A percentile compares a stretch with the other conserved stretches of the same genome.
These are phyloP conservation scores for Sipha flava DNA, from an alignment of 1,140 invertebrate genomes.

Conservation along the genomic window DNA sequence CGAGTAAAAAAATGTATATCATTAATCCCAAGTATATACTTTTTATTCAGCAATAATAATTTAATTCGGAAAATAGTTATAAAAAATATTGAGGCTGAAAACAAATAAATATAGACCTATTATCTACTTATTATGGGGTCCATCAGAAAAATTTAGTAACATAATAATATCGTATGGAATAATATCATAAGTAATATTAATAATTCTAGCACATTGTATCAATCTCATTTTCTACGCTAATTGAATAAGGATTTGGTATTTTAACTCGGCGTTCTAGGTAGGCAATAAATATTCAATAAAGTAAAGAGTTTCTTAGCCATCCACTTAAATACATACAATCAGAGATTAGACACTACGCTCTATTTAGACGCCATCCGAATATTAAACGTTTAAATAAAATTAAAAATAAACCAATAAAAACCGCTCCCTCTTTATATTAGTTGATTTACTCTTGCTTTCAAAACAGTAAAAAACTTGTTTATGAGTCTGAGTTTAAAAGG, in stretches of 20 bases:
- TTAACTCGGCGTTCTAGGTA: conserved; percentile 5
- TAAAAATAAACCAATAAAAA: conserved; percentile 13
- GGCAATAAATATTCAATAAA: not conserved
- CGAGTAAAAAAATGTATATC: no score
- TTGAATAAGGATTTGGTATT: not conserved
- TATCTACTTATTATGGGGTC: no score
- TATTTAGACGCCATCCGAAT: not conserved
- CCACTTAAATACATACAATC: not conserved
- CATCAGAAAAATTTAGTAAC: no score
- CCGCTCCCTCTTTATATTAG: not conserved
- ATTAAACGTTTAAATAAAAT: not conserved
- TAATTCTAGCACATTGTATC: no score
- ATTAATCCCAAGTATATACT: no score
- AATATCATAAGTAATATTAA: no score
- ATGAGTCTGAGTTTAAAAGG: not conserved
- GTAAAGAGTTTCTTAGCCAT: not conserved
- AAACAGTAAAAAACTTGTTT: not conserved
- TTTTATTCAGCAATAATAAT: no score
- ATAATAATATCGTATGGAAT: no score
- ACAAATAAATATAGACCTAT: no score
- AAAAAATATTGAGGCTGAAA: no score
- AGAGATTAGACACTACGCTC: not conserved
- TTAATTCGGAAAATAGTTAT: no score
- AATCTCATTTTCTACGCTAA: no score
- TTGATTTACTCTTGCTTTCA: conserved; percentile 1